Evolutionary conservation across 2,113 vertebrate genomes (phyloP), one percentile per base, ranked within the genome.

Genomic region (Coregonus clupeaformis): DNA sequence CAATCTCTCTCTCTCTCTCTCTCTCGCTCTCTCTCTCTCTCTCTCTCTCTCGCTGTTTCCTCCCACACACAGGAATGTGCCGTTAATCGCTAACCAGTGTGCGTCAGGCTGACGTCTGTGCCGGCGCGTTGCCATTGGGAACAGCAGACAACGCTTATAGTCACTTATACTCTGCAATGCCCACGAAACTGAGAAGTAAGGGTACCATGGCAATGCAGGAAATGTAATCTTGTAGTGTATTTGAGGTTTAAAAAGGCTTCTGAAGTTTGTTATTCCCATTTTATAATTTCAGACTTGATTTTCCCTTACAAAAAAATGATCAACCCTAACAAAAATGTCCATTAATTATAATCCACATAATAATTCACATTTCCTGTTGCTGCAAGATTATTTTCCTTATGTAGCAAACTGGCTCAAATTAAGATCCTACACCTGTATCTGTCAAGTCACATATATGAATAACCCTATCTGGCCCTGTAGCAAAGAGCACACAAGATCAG

Each of bases 41-140:
- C 49, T 1, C 11, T 47, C 45, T 18, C 49, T 18, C 49, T 18
- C 86, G 86, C 87, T 88, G 80, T 88, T 82, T 89, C 88, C 91
- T 89, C 89, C 91, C 89, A 90, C 91, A 89, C 88, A 77, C 78
- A 60, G 66, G 79, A 82, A 84, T 57, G 24, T 85, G 76, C 71
- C 16, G 74, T 30, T 74, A 81, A 73, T 67, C 6, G 57, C 57
- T 52, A 16, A 4, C 14, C 49, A 71, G 30, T 76, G 84, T 92
- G 91, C 91, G 91, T 92, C 91, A 92, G 79, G 80, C 80, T 92
- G 91, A 92, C 91, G 91, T 89, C 74, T 81, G 59, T 68, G 62
- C 74, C 74, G 47, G 72, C 77, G 14, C 11, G 87, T 90, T 77
- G 87, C 89, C 77, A 86, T 68, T 75, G 70, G 91, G 79, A 89